Evolutionary conservation across 2,113 vertebrate species (phyloP).

Genomic region (Philantomba maxwellii): DNA sequence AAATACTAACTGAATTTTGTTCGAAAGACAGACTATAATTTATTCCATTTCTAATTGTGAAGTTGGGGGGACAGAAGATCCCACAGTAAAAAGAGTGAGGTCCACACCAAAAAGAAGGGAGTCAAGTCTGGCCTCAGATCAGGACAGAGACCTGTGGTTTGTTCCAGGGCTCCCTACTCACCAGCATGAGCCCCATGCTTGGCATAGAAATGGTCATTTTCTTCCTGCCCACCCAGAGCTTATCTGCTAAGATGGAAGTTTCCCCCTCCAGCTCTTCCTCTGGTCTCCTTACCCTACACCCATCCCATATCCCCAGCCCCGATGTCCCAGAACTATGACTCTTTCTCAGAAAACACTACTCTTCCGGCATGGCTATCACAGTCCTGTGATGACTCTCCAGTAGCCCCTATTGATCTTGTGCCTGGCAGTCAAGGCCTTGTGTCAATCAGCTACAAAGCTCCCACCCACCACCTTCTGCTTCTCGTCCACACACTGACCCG

Average conservation of each 20-base stretch:
- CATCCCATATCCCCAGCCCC: neutral
- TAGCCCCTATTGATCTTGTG: neutral
- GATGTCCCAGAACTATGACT: neutral
- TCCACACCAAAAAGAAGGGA: neutral
- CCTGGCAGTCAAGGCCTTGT: neutral
- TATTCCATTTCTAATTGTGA: neutral
- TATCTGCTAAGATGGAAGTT: neutral
- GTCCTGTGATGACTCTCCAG: neutral
- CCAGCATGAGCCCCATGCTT: neutral
- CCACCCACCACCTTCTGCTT: neutral
- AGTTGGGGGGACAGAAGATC: neutral
- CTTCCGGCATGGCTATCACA: neutral
- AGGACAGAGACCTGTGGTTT: neutral
- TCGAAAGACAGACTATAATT: neutral
- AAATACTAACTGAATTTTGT: neutral
- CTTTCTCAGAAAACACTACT: constrained; percentile 24
- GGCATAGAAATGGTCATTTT: neutral
- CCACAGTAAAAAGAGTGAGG: neutral
- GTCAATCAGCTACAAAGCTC: neutral
- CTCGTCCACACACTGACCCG: neutral
- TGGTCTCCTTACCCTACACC: neutral
- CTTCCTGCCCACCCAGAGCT: neutral
- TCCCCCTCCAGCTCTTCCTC: neutral
- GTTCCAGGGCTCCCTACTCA: neutral
- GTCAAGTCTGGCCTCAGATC: neutral